Conservation (phyloP, 2,888 invertebrate genomes). For the Caradrina kadenii region DNA sequence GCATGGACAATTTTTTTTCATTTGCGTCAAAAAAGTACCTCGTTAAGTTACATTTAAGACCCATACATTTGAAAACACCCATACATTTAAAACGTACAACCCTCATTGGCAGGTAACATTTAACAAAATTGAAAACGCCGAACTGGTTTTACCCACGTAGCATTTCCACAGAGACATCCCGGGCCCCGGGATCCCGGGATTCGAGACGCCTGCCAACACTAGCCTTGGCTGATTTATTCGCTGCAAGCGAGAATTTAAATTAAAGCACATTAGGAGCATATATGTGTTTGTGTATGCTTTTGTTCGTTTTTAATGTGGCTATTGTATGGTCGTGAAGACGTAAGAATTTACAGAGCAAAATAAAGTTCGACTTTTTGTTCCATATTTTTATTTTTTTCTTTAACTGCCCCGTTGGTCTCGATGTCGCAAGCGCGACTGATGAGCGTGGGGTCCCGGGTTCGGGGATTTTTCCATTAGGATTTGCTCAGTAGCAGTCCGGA, state of each 20-base stretch:
- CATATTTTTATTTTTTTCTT: too few relatives aligned
- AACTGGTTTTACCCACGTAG: constrained; percentile 21
- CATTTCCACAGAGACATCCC: constrained; percentile 50
- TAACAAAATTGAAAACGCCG: constrained; percentile 32
- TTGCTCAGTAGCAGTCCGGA: too few relatives aligned
- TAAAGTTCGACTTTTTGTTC: not conserved
- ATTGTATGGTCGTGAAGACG: not conserved
- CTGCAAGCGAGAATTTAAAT: constrained; percentile 71
- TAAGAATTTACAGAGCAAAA: constrained; percentile 2
- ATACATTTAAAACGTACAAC: constrained; percentile 9
- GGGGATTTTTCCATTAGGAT: too few relatives aligned
- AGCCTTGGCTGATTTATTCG: constrained; percentile 70
- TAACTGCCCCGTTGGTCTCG: too few relatives aligned
- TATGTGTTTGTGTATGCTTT: constrained; percentile 14
- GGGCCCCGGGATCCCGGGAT: constrained; percentile 44
- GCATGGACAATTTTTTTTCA: not conserved
- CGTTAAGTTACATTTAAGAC: not conserved
- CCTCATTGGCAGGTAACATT: constrained; percentile 26
- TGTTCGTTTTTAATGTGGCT: constrained; percentile 35
- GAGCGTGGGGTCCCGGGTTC: too few relatives aligned
- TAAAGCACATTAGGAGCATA: constrained; percentile 64
- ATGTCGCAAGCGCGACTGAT: too few relatives aligned
- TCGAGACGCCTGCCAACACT: constrained; percentile 60
- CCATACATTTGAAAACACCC: too few relatives aligned
- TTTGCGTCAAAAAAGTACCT: not conserved